Conservation (phyloP, 2,797 vertebrate genomes). For the Zalophus californianus region DNA sequence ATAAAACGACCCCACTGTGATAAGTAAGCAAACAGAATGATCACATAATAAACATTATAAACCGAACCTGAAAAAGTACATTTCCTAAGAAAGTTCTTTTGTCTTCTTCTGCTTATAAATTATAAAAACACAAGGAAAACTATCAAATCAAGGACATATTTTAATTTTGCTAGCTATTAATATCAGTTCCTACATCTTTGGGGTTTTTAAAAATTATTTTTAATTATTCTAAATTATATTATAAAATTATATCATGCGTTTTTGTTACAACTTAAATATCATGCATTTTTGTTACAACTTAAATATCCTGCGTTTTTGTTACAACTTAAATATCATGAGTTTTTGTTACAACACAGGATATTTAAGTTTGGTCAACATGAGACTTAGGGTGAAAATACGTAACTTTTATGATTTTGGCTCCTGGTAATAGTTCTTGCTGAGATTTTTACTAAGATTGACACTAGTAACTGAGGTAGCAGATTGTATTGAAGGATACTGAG, state of each 20-base stretch:
- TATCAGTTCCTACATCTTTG: neutral
- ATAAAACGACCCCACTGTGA: neutral
- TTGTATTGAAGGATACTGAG: constrained; percentile 26
- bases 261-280: too few species aligned
- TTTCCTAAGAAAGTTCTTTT: constrained; percentile 35
- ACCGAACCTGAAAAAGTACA: neutral
- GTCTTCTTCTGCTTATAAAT: neutral
- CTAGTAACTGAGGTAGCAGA: neutral
- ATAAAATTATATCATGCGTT: too few species aligned
- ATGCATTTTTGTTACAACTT: too few species aligned
- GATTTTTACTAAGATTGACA: neutral
- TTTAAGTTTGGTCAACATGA: neutral
- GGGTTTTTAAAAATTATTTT: neutral
- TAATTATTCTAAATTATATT: neutral
- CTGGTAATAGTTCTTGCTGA: neutral
- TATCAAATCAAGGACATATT: neutral
- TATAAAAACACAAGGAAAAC: neutral
- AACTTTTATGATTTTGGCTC: neutral
- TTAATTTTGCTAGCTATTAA: neutral
- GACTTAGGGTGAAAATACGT: constrained; percentile 8
- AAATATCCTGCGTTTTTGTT: too few species aligned
- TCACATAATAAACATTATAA: constrained; percentile 24
- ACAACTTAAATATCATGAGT: too few species aligned
- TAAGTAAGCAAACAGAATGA: neutral
- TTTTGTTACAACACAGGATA: neutral